phyloP scores from a whole-genome alignment of 2,113 vertebrate species.

The Hassar affinis region DNA sequence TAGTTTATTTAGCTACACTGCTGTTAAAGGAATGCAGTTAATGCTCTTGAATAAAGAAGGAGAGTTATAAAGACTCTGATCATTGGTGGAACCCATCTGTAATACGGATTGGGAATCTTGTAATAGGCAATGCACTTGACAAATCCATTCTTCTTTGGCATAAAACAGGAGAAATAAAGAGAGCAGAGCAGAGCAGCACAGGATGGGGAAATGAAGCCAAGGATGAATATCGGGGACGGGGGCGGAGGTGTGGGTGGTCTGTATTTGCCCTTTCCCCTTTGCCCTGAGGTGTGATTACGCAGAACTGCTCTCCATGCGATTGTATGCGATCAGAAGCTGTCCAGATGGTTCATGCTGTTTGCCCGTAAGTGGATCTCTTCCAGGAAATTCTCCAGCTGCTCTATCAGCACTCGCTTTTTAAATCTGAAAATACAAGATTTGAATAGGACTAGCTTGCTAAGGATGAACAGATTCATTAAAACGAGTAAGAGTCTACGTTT shows the following conservation, averaged over 20 bases:
- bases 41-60: not conserved
- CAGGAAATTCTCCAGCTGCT: conserved; percentile 92
- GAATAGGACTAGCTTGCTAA: not conserved
- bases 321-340: conserved; percentile 59
- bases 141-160: conserved; percentile 5
- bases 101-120: not conserved
- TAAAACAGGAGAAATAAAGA: not conserved
- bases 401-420: conserved; percentile 95
- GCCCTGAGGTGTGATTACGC: conserved; percentile 26
- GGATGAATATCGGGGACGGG: not conserved
- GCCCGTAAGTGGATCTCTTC: conserved; percentile 91
- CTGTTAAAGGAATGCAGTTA: not conserved
- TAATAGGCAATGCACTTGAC: too few species aligned
- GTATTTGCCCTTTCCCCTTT: conserved; percentile 5
- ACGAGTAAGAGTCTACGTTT: not conserved
- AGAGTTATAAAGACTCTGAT: not conserved
- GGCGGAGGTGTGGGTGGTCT: too few species aligned
- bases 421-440: conserved; percentile 72
- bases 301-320: not conserved
- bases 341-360: conserved; percentile 87
- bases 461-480: not conserved
- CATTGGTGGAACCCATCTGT: not conserved
- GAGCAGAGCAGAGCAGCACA: not conserved
- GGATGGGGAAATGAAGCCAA: not conserved
- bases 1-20: not conserved